These are phyloP conservation scores for Philhelius pedissequus DNA, from an alignment of 2,888 invertebrate genomes.

Conservation along the genomic window DNA sequence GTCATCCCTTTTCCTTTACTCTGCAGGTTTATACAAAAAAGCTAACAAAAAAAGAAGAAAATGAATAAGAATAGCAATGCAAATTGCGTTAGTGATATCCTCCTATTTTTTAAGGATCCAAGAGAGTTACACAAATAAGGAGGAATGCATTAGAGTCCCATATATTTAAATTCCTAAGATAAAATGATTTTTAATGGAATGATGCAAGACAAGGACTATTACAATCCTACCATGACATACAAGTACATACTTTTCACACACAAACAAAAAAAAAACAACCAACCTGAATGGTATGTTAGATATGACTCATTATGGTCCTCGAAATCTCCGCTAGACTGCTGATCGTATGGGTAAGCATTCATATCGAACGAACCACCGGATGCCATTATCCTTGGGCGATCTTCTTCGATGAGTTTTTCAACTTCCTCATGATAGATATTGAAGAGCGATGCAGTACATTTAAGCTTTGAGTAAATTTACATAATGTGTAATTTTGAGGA, in stretches of 20 bases:
- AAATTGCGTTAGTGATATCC: conserved; percentile 52
- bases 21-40: not conserved
- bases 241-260: not conserved
- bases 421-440: conserved; percentile 78
- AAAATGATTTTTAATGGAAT: conserved; percentile 32
- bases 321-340: conserved; percentile 73
- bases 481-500: not conserved
- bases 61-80: conserved; percentile 47
- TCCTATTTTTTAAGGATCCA: not conserved
- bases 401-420: conserved; percentile 78
- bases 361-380: conserved; percentile 78
- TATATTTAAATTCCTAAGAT: not conserved
- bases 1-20: not conserved
- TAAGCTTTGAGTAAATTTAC: conserved; percentile 73
- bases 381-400: conserved; percentile 78
- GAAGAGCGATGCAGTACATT: conserved; percentile 78
- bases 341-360: conserved; percentile 76
- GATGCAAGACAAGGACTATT: conserved; percentile 21
- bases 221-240: not conserved
- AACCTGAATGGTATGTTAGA: conserved; percentile 77
- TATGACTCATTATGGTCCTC: conserved; percentile 78
- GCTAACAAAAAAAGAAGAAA: not conserved
- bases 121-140: conserved; percentile 18
- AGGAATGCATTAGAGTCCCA: not conserved
- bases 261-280: conserved; percentile 52